Conservation (phyloP, 2,888 invertebrate genomes). For the Argyresthia albistria region DNA sequence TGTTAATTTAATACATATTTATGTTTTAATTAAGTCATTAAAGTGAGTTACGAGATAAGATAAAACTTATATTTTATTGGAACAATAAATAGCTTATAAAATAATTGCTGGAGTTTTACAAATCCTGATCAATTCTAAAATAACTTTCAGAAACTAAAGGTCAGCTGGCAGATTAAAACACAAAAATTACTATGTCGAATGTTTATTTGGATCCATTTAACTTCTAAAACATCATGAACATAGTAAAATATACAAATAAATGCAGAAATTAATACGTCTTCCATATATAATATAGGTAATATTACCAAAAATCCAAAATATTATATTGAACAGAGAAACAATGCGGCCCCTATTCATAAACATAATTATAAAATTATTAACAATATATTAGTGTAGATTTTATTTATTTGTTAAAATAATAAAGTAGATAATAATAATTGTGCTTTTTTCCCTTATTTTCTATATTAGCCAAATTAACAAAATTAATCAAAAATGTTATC, state of each 20-base stretch:
- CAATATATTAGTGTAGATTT: constrained; percentile 66
- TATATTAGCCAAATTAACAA: constrained; percentile 62
- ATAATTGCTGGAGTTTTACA: too few relatives aligned
- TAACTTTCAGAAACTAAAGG: too few relatives aligned
- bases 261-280: constrained; percentile 46
- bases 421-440: constrained; percentile 48
- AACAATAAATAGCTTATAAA: too few relatives aligned
- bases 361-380: constrained; percentile 63
- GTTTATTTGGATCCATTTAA: constrained; percentile 67
- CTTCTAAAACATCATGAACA: constrained; percentile 67
- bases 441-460: constrained; percentile 57
- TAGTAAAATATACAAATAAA: constrained; percentile 68
- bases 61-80: too few relatives aligned
- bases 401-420: constrained; percentile 41
- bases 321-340: constrained; percentile 27
- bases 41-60: neutral
- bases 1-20: neutral
- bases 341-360: constrained; percentile 41
- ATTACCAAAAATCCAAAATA: constrained; percentile 27
- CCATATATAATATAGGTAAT: constrained; percentile 13
- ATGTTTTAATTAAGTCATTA: neutral
- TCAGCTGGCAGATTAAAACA: constrained; percentile 16
- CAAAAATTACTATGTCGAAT: constrained; percentile 56
- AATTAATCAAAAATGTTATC: constrained; percentile 14
- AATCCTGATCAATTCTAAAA: too few relatives aligned